phyloP scores from a whole-genome alignment of 1,140 invertebrate species.

The Lucilia sericata region DNA sequence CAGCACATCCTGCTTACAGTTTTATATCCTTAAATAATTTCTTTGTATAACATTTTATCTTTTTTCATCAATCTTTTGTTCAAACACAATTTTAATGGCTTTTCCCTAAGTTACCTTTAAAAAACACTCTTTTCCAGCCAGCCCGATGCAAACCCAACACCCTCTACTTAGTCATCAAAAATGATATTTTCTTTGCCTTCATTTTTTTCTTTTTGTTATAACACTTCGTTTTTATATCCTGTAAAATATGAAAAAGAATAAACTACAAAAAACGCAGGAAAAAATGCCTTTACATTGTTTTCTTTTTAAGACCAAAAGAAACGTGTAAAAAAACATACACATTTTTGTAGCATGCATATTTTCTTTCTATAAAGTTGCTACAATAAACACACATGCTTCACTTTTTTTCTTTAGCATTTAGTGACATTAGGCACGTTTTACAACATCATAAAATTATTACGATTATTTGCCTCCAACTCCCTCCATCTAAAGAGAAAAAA shows the following conservation, averaged over 20 bases:
- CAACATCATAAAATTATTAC: constrained; percentile 43
- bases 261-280: background rate
- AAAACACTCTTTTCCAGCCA: background rate
- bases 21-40: no score
- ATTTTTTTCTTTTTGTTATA: background rate
- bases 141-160: background rate
- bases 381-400: background rate
- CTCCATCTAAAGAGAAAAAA: background rate
- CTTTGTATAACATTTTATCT: background rate
- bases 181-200: background rate
- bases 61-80: constrained; percentile 7
- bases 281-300: constrained; percentile 14
- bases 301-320: background rate
- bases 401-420: background rate
- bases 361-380: background rate
- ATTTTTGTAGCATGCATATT: background rate
- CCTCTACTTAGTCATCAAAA: background rate
- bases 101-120: background rate
- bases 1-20: no score
- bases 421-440: constrained; percentile 43
- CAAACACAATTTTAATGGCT: constrained; percentile 1
- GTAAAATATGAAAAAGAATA: background rate
- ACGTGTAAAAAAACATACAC: background rate
- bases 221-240: constrained; percentile 26
- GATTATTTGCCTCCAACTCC: constrained; percentile 30